Percentiles rank a stretch among this genome's conserved stretches.
Evolutionary conservation across 2,888 invertebrate genomes (phyloP).

Genomic region (Drosophila kambysellisi): DNA sequence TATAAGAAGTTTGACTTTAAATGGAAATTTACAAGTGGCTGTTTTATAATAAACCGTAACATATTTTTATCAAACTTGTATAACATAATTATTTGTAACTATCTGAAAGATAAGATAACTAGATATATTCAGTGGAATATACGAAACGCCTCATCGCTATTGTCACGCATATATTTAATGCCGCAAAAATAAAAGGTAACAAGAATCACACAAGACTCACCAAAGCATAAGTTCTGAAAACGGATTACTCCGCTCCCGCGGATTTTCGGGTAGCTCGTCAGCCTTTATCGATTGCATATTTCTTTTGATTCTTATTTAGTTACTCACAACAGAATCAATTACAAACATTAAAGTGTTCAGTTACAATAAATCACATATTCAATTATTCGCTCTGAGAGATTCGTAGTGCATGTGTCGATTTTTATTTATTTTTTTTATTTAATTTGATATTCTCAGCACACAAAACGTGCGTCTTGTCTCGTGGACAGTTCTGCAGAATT

Average conservation of each 20-base stretch:
- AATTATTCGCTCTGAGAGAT: constrained; percentile 1
- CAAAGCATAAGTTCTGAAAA: constrained; percentile 89
- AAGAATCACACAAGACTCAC: constrained; percentile 62
- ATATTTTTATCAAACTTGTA: constrained; percentile 10
- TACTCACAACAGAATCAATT: constrained; percentile 16
- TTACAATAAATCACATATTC: constrained; percentile 10
- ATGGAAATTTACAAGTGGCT: constrained; percentile 1
- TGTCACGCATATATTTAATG: background rate
- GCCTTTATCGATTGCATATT: constrained; percentile 84
- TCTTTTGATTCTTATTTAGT: constrained; percentile 16
- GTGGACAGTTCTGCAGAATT: constrained; percentile 12
- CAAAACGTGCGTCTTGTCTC: background rate
- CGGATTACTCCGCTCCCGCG: constrained; percentile 87
- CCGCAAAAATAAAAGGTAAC: background rate
- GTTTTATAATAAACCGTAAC: constrained; percentile 3
- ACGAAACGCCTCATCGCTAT: constrained; percentile 6
- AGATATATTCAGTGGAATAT: background rate
- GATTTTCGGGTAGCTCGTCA: constrained; percentile 85
- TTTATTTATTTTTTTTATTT: background rate
- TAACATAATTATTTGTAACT: constrained; percentile 5
- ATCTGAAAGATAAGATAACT: constrained; percentile 38
- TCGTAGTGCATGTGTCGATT: constrained; percentile 1
- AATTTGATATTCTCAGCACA: constrained; percentile 2
- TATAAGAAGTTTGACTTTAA: background rate
- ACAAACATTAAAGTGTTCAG: constrained; percentile 7